Conservation (phyloP, 1,140 invertebrate genomes). For the Oedothorax gibbosus region DNA sequence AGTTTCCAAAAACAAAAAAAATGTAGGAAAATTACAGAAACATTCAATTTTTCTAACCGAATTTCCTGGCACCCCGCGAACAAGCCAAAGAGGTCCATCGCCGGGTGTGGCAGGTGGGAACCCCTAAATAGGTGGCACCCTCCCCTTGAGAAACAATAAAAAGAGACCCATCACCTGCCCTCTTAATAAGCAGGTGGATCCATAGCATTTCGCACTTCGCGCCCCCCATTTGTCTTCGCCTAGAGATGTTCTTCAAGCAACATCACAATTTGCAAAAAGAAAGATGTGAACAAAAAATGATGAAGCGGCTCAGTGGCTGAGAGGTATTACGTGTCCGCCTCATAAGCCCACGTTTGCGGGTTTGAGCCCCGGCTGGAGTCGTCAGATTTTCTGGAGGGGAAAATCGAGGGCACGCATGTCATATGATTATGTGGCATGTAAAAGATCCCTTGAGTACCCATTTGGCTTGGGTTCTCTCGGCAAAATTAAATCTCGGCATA, state of each 20-base stretch:
- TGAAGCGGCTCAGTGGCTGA: too few species aligned
- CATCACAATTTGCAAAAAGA: not conserved
- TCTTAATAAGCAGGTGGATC: slow-evolving; percentile 55
- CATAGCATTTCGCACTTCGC: slow-evolving; percentile 54
- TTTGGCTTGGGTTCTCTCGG: too few species aligned
- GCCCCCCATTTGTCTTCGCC: slow-evolving; percentile 41
- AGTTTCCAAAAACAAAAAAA: too few species aligned
- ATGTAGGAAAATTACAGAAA: too few species aligned
- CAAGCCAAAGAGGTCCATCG: slow-evolving; percentile 18
- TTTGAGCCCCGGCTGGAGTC: too few species aligned
- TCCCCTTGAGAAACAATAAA: not conserved
- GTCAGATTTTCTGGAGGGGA: too few species aligned
- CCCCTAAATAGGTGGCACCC: slow-evolving; percentile 37
- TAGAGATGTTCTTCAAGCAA: not conserved
- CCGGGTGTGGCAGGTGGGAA: slow-evolving; percentile 18
- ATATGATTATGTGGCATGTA: too few species aligned
- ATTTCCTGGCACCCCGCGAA: not conserved
- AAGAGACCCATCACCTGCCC: not conserved
- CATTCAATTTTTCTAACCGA: not conserved
- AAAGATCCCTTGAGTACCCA: too few species aligned
- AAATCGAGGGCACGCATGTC: too few species aligned
- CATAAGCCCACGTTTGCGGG: too few species aligned
- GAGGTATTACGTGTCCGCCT: too few species aligned
- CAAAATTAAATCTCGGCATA: too few species aligned
- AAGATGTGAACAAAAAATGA: not conserved